These are phyloP conservation scores for Dendrophyllia cribrosa DNA, from an alignment of 64 coral and sea anemone species.

Conservation along the genomic window DNA sequence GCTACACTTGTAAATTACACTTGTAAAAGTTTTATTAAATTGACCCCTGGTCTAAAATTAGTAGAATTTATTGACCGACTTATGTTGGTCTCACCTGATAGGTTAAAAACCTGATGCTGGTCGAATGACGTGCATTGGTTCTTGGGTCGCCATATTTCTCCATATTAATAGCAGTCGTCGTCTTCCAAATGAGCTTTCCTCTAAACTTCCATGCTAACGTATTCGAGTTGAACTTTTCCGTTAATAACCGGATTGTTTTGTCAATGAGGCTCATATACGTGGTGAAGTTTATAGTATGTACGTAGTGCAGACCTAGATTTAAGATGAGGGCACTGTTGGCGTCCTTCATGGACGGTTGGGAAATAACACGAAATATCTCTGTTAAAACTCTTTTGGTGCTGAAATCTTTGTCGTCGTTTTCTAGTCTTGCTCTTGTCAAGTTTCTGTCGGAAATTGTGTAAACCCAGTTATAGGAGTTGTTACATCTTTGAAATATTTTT, in stretches of 20 bases:
- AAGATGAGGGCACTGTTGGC: slow-evolving; percentile 67
- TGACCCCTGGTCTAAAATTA: too few species aligned
- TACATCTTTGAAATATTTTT: slow-evolving; percentile 74
- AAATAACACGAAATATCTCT: slow-evolving; percentile 60
- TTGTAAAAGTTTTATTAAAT: too few species aligned
- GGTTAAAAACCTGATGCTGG: slow-evolving; percentile 79
- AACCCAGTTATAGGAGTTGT: slow-evolving; percentile 89
- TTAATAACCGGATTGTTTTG: slow-evolving; percentile 79
- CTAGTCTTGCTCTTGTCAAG: slow-evolving; percentile 68
- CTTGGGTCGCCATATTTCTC: slow-evolving; percentile 89
- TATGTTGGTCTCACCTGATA: slow-evolving; percentile 68
- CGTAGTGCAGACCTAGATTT: slow-evolving; percentile 94
- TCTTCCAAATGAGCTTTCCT: slow-evolving; percentile 90
- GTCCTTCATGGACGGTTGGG: slow-evolving; percentile 46
- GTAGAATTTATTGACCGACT: too few species aligned
- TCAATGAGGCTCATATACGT: slow-evolving; percentile 62
- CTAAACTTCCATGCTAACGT: slow-evolving; percentile 43
- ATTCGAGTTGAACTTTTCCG: slow-evolving; percentile 27
- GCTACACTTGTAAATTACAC: too few species aligned
- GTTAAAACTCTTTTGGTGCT: slow-evolving; percentile 68
- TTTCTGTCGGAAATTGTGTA: slow-evolving; percentile 76
- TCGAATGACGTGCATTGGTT: slow-evolving; percentile 80
- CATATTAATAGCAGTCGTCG: slow-evolving; percentile 88
- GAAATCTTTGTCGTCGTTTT: slow-evolving; percentile 84
- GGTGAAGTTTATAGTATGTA: slow-evolving; percentile 92